Conservation (phyloP, 2,888 invertebrate genomes). For the Mythimna vitellina region DNA sequence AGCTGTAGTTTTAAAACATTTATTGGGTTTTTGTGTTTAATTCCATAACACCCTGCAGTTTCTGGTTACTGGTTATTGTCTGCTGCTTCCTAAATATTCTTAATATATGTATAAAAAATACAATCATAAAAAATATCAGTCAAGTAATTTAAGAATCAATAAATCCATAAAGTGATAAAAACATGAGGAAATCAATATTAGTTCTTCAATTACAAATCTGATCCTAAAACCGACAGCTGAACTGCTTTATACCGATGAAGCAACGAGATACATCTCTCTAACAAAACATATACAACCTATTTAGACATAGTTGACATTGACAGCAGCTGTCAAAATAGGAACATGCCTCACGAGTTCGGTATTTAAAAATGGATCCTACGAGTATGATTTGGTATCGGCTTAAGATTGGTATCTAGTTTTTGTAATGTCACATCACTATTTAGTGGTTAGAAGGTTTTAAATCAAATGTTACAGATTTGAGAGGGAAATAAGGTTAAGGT, state of each 20-base stretch:
- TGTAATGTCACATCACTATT: slow-evolving; percentile 58
- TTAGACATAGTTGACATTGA: slow-evolving; percentile 75
- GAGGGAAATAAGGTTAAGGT: neutral
- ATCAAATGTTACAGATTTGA: neutral
- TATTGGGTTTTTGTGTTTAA: neutral
- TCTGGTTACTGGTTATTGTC: too few relatives aligned
- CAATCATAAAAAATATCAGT: neutral
- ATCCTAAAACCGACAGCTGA: slow-evolving; percentile 10
- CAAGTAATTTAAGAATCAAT: neutral
- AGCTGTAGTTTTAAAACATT: slow-evolving; percentile 12
- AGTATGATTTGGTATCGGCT: slow-evolving; percentile 60
- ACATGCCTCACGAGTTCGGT: slow-evolving; percentile 74
- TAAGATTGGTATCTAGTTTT: slow-evolving; percentile 58
- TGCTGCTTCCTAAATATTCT: neutral
- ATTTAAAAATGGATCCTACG: slow-evolving; percentile 66
- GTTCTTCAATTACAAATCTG: slow-evolving; percentile 29
- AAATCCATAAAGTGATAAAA: neutral
- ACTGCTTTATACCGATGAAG: slow-evolving; percentile 49
- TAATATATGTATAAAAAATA: too few relatives aligned
- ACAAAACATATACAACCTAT: slow-evolving; percentile 47
- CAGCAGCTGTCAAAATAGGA: slow-evolving; percentile 83
- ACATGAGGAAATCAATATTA: slow-evolving; percentile 13
- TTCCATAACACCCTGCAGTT: too few relatives aligned
- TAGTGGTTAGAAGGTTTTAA: slow-evolving; percentile 15
- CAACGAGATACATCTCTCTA: slow-evolving; percentile 48